Base-by-base conservation (phyloP, 2,113 vertebrate species). In the Oreochromis spilurus region DNA sequence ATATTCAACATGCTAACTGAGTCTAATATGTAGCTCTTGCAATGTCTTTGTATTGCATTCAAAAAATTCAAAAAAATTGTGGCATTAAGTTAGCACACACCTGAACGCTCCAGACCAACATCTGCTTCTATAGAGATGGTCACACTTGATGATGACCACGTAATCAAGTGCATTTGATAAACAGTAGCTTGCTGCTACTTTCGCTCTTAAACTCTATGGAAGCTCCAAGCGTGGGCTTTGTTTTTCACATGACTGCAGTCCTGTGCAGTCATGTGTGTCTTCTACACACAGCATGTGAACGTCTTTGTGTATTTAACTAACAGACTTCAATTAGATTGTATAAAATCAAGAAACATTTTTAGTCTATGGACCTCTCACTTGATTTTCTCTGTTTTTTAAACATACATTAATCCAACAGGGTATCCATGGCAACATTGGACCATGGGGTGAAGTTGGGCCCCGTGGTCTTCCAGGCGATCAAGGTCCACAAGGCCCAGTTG, bases 341-440 rank as follows among this genome's bases (percentile, higher is more conserved):
- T 58, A 31, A 58, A 60, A 60, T 0, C 26, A 60, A 60, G 57
- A 58, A 17, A 60, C 2, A 70, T 6, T 16, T 72, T 17, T 24
- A 72, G 17, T 13, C 34, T 77, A 11, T 34, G n/a, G 2, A 9
- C 1, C 26, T 45, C 5, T 26, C 4, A 26, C 16, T 31, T 54
- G n/a, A 17, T 80, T 10, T 75, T 87, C 11, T 72, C 1, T 82
- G 9, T 80, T 6, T 31, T 24, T 13, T 31, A 9, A 26, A 9
- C 50, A 14, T 57, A 36, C 16, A 9, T 1, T 90, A 78, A 67
- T 57, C 72, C 45, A 81, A 5, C 79, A 97, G 96, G 96, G 96
- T 60, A 72, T 94, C 11, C 95, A 94, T 34, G 96, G 96, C 45
- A 96, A 95, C 86, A 95, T 95, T 55, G 96, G 96, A 43, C 89